These are phyloP conservation scores for Nannoperca obscura DNA, from an alignment of 2,797 vertebrate genomes.

Conservation along the genomic window DNA sequence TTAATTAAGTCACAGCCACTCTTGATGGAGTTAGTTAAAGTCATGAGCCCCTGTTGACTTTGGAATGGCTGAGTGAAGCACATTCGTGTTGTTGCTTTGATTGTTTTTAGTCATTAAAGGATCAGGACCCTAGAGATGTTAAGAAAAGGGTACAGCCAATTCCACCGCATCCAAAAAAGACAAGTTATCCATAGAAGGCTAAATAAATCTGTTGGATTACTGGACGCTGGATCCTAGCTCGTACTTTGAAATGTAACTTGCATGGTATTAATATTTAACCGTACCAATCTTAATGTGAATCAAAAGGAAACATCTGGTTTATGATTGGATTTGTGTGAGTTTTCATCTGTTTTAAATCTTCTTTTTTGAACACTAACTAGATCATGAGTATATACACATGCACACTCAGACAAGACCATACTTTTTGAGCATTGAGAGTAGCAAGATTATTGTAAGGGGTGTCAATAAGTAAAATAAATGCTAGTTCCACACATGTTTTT, in stretches of 20 bases:
- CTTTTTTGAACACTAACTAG: not conserved
- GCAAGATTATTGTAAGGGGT: not conserved
- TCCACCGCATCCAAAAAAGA: conserved; percentile 15
- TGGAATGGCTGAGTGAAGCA: conserved; percentile 76
- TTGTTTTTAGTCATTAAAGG: conserved; percentile 71
- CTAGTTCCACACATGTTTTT: not conserved
- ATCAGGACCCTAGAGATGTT: conserved; percentile 48
- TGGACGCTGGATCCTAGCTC: not conserved
- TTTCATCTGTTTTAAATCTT: not conserved
- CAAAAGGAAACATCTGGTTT: not conserved
- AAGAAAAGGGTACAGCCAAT: conserved; percentile 30
- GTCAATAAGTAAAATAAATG: not conserved
- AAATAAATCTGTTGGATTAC: conserved; percentile 26
- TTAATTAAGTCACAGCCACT: conserved; percentile 80
- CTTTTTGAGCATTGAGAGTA: not conserved
- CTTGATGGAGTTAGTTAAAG: conserved; percentile 80
- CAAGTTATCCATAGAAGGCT: conserved; percentile 19
- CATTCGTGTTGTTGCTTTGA: conserved; percentile 68
- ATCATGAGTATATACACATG: not conserved
- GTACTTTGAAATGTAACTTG: conserved; percentile 1
- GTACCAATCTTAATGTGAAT: not conserved
- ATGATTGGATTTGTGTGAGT: conserved; percentile 14
- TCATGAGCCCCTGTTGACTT: conserved; percentile 78
- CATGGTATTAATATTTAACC: not conserved
- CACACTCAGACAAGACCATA: not conserved